These are phyloP conservation scores for Drosophila birchii DNA, from an alignment of 2,888 invertebrate species.

Conservation along the genomic window DNA sequence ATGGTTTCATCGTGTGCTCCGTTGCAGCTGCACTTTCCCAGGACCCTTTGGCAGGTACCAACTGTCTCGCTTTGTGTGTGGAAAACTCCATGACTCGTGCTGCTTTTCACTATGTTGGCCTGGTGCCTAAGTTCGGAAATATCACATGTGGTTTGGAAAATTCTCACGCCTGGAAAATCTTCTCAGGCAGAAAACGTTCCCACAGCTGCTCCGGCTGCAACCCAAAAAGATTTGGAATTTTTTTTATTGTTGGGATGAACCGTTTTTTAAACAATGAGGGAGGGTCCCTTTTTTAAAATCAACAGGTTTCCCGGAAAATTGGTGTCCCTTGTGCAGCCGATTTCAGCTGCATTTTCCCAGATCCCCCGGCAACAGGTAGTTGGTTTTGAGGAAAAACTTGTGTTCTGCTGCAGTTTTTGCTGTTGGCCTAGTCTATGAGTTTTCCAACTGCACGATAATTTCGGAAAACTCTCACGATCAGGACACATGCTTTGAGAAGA, in stretches of 20 bases:
- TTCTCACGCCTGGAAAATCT: constrained; percentile 33
- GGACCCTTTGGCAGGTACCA: constrained; percentile 19
- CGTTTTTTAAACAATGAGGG: constrained; percentile 19
- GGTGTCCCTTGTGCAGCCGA: not conserved
- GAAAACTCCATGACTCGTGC: constrained; percentile 17
- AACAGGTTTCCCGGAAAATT: constrained; percentile 41
- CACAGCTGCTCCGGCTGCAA: constrained; percentile 43
- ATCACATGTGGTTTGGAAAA: constrained; percentile 11
- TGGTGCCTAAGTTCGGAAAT: constrained; percentile 19
- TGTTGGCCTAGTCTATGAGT: constrained; percentile 33
- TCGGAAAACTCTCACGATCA: constrained; percentile 37
- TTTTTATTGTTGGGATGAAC: not conserved
- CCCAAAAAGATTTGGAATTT: constrained; percentile 8
- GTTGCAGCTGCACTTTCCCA: constrained; percentile 27
- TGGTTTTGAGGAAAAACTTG: constrained; percentile 5
- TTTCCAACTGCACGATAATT: constrained; percentile 3
- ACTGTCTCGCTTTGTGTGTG: not conserved
- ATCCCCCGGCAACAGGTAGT: constrained; percentile 36
- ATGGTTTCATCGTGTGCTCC: constrained; percentile 22
- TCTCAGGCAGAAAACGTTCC: constrained; percentile 24
- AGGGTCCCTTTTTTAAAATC: constrained; percentile 9
- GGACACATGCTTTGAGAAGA: not conserved
- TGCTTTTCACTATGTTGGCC: constrained; percentile 16
- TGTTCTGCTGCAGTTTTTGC: not conserved
- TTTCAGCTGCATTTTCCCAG: constrained; percentile 15